Conservation (phyloP, 1,140 invertebrate species). For the Mactra quadrangularis region DNA sequence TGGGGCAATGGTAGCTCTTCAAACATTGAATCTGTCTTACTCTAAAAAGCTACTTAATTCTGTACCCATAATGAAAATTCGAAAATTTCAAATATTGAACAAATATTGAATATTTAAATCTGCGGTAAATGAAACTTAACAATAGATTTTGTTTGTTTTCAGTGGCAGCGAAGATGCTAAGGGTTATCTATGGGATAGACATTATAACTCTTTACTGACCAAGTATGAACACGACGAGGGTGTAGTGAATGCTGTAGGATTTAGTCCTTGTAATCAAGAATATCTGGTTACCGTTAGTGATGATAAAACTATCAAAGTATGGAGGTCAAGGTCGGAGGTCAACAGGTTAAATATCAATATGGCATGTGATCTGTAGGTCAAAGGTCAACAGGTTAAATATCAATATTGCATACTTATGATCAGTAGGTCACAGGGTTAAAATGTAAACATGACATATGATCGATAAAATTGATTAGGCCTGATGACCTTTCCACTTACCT, state of each 20-base stretch:
- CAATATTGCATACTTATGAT: no score
- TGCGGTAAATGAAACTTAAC: no score
- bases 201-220: constrained; percentile 64
- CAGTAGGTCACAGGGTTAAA: constrained; percentile 50
- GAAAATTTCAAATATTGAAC: no score
- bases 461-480: no score
- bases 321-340: constrained; percentile 67
- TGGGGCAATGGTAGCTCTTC: no score
- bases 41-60: no score
- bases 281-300: constrained; percentile 76
- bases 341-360: constrained; percentile 26
- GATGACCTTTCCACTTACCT: no score
- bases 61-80: no score
- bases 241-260: constrained; percentile 75
- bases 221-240: constrained; percentile 65
- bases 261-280: constrained; percentile 72
- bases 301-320: constrained; percentile 74
- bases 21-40: no score
- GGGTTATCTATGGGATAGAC: constrained; percentile 75
- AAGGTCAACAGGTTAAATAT: constrained; percentile 39
- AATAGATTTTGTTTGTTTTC: constrained; percentile 26
- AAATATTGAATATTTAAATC: no score
- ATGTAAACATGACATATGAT: no score
- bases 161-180: constrained; percentile 74
- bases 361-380: no score